Conservation (phyloP, 1,140 invertebrate species). For the Drosophila tani region DNA sequence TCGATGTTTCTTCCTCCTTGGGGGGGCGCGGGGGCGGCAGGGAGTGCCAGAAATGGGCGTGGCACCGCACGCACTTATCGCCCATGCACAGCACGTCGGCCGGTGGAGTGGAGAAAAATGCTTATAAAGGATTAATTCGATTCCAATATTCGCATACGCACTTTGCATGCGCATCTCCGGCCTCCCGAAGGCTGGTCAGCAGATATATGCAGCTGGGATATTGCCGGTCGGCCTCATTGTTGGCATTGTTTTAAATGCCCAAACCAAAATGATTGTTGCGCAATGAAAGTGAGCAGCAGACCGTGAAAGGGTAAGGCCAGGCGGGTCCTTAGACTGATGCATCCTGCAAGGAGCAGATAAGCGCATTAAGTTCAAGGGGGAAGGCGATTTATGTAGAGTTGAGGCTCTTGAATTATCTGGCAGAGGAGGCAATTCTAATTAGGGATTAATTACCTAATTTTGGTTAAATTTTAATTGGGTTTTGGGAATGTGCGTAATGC, state of each 20-base stretch:
- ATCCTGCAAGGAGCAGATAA: constrained; percentile 2
- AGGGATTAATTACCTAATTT: too few species aligned
- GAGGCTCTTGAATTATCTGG: background rate
- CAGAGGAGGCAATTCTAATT: background rate
- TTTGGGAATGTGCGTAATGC: background rate
- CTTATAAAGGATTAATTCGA: constrained; percentile 83
- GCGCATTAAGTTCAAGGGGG: background rate
- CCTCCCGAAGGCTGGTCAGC: constrained; percentile 28
- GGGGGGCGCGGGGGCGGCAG: background rate
- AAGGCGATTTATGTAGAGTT: background rate
- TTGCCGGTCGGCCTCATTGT: constrained; percentile 47
- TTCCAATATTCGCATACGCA: constrained; percentile 72
- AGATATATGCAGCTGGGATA: constrained; percentile 36
- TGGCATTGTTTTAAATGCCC: constrained; percentile 56
- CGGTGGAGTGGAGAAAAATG: constrained; percentile 77
- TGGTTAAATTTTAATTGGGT: background rate
- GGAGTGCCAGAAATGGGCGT: constrained; percentile 47
- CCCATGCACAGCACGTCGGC: constrained; percentile 71
- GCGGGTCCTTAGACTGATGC: background rate
- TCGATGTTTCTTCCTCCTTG: constrained; percentile 37
- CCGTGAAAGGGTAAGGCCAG: constrained; percentile 19
- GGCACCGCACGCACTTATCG: constrained; percentile 73
- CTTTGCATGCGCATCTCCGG: constrained; percentile 23
- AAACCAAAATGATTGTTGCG: constrained; percentile 49
- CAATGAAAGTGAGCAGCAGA: constrained; percentile 27